A percentile compares a stretch with the other conserved stretches of the same genome.
phyloP scores from a whole-genome alignment of 2,888 invertebrate genomes.

The Caenorhabditis afra region DNA sequence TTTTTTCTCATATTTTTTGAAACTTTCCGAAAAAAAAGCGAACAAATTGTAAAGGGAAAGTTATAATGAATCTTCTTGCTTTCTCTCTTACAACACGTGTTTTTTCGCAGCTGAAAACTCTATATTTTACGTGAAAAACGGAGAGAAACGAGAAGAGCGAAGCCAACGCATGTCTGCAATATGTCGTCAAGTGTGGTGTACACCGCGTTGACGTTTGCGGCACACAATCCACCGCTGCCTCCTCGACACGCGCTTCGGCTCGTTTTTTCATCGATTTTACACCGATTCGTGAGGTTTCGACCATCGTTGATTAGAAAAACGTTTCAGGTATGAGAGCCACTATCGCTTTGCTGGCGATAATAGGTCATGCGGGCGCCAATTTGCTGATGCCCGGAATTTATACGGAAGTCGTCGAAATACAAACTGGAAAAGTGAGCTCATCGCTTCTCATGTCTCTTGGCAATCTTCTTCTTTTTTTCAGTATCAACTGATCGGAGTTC shows the following conservation, averaged over 20 bases:
- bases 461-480: constrained; percentile 52
- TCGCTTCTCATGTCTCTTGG: background rate
- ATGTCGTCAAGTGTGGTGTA: constrained; percentile 33
- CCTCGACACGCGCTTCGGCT: background rate
- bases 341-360: constrained; percentile 31
- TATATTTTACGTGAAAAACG: too few relatives aligned
- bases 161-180: constrained; percentile 27
- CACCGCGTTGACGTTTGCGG: constrained; percentile 44
- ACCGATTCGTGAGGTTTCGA: background rate
- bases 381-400: constrained; percentile 73
- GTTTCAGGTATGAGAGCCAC: constrained; percentile 56
- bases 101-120: background rate
- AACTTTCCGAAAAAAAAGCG: too few relatives aligned
- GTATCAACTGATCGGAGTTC: constrained; percentile 78
- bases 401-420: constrained; percentile 63
- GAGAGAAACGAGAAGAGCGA: too few relatives aligned
- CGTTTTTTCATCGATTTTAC: constrained; percentile 27
- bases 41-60: too few relatives aligned
- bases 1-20: too few relatives aligned
- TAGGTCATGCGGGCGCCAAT: constrained; percentile 52
- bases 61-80: too few relatives aligned
- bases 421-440: constrained; percentile 57
- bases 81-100: background rate
- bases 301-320: background rate
- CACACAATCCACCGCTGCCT: constrained; percentile 2